These are phyloP conservation scores for Onthophagus taurus DNA, from an alignment of 1,140 invertebrate genomes.

Conservation along the genomic window DNA sequence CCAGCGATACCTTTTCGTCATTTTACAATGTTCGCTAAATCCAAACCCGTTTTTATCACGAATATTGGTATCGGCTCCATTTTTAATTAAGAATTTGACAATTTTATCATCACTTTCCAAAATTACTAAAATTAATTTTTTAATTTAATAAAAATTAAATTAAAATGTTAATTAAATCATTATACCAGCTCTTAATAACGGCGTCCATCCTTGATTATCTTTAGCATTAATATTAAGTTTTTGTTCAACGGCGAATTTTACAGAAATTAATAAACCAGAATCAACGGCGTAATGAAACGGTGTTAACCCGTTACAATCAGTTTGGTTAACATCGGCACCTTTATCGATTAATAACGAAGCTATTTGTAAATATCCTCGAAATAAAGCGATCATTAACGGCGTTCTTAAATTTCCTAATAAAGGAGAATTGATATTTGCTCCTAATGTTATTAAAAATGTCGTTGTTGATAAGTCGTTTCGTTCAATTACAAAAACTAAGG, in stretches of 20 bases:
- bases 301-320: slow-evolving; percentile 37
- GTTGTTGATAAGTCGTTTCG: slow-evolving; percentile 20
- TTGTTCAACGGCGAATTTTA: slow-evolving; percentile 36
- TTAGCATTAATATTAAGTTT: slow-evolving; percentile 35
- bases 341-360: slow-evolving; percentile 38
- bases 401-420: slow-evolving; percentile 19
- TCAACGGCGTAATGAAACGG: slow-evolving; percentile 44
- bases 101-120: slow-evolving; percentile 23
- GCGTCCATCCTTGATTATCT: slow-evolving; percentile 44
- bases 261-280: slow-evolving; percentile 35
- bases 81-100: slow-evolving; percentile 22
- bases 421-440: slow-evolving; percentile 26
- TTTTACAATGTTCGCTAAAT: slow-evolving; percentile 18
- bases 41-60: slow-evolving; percentile 28
- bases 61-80: slow-evolving; percentile 23
- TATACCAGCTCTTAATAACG: slow-evolving; percentile 41
- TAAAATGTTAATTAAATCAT: not conserved
- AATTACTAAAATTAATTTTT: slow-evolving; percentile 23
- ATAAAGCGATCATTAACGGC: slow-evolving; percentile 28
- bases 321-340: slow-evolving; percentile 33
- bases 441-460: slow-evolving; percentile 25
- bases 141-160: not conserved
- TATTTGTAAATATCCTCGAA: slow-evolving; percentile 25
- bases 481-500: slow-evolving; percentile 25
- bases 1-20: no score